Conservation (phyloP, 2,888 invertebrate species). For the Rhodophaea formosa region DNA sequence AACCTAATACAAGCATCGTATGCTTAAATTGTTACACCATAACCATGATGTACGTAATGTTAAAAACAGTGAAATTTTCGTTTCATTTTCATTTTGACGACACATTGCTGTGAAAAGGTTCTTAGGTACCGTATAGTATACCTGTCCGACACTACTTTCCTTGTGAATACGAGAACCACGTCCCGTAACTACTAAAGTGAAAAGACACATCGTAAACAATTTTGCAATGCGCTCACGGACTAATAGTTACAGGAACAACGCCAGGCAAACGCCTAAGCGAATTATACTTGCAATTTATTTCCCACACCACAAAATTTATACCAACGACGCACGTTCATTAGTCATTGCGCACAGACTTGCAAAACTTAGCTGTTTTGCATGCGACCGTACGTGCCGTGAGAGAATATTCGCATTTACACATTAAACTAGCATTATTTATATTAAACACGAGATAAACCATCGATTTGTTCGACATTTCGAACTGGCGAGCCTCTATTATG, state of each 20-base stretch:
- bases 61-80: too few species aligned
- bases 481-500: slow-evolving; percentile 39
- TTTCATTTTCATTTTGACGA: too few species aligned
- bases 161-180: too few species aligned
- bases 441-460: slow-evolving; percentile 40
- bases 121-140: too few species aligned
- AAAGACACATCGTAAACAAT: too few species aligned
- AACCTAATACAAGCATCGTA: too few species aligned
- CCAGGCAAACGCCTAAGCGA: slow-evolving; percentile 5
- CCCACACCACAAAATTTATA: slow-evolving; percentile 15
- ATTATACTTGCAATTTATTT: slow-evolving; percentile 18
- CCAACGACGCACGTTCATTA: not conserved
- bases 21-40: too few species aligned
- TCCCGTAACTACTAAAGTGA: too few species aligned
- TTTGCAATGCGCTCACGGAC: too few species aligned
- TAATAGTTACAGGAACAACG: not conserved
- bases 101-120: too few species aligned
- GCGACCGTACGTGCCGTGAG: slow-evolving; percentile 19
- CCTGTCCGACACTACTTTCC: too few species aligned
- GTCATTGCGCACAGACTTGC: not conserved
- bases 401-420: slow-evolving; percentile 32
- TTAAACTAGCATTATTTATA: slow-evolving; percentile 38
- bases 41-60: too few species aligned
- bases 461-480: slow-evolving; percentile 42
- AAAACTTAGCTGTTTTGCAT: slow-evolving; percentile 7